phyloP scores from a whole-genome alignment of 2,888 invertebrate species.

The Ypsolopha scabrella region DNA sequence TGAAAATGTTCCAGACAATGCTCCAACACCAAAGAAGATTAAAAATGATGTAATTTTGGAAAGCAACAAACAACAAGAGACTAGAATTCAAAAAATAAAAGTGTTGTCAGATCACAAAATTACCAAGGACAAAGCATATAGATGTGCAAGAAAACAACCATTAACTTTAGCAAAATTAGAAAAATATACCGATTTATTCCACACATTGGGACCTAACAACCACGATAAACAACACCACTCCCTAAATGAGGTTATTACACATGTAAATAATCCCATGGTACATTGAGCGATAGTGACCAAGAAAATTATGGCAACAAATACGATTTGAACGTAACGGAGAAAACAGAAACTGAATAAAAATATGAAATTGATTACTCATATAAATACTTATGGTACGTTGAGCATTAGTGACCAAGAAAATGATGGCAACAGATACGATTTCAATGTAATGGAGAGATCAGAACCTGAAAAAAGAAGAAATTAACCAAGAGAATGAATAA shows the following conservation, averaged over 20 bases:
- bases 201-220: background rate
- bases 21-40: background rate
- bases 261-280: too few species aligned
- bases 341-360: too few species aligned
- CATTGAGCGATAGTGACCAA: too few species aligned
- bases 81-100: background rate
- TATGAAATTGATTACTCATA: background rate
- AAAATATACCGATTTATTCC: constrained; percentile 1
- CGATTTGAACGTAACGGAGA: too few species aligned
- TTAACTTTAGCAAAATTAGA: background rate
- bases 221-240: background rate
- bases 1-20: background rate
- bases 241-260: background rate
- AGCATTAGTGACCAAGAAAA: background rate
- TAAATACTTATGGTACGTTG: background rate
- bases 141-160: background rate
- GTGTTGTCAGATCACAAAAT: background rate
- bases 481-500: background rate
- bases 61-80: background rate
- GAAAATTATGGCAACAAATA: too few species aligned
- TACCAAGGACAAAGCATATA: background rate
- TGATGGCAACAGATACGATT: background rate
- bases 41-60: background rate
- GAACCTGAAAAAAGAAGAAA: background rate
- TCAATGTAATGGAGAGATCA: background rate